phyloP scores from a whole-genome alignment of 2,888 invertebrate genomes.

The Nebria salina region DNA sequence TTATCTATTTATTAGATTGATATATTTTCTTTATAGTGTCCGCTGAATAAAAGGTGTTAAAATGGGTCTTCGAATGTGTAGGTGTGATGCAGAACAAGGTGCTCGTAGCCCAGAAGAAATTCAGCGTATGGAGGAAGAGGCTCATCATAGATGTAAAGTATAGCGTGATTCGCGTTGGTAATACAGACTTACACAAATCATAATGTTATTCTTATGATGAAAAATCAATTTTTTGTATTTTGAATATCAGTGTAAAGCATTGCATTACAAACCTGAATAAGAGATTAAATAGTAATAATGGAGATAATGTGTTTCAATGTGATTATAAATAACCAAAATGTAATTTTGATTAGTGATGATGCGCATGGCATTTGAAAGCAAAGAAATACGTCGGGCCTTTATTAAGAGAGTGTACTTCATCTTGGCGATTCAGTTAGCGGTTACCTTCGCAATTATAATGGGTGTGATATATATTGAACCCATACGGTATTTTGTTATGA shows the following conservation, averaged over 20 bases:
- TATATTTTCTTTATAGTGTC: too few relatives aligned
- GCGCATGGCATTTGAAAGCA: background rate
- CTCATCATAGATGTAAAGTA: background rate
- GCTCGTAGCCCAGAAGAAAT: too few relatives aligned
- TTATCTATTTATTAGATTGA: too few relatives aligned
- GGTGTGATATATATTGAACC: background rate
- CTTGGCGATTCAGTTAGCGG: background rate
- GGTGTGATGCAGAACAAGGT: too few relatives aligned
- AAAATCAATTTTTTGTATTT: too few relatives aligned
- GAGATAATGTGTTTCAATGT: too few relatives aligned
- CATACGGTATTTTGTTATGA: background rate
- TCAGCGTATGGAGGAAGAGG: too few relatives aligned
- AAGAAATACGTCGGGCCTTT: constrained; percentile 4
- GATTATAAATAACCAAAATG: too few relatives aligned
- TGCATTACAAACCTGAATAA: background rate
- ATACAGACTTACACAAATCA: background rate
- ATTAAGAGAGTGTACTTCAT: constrained; percentile 8
- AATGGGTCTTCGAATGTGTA: too few relatives aligned
- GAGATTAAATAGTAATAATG: too few relatives aligned
- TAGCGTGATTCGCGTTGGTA: background rate
- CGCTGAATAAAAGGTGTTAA: too few relatives aligned
- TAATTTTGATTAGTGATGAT: background rate
- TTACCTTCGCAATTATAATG: background rate
- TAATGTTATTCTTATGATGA: too few relatives aligned
- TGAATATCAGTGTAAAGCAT: background rate